Percentiles rank a stretch among this genome's conserved stretches.
Conservation (phyloP, 2,888 invertebrate species). For the Neuroscelio doddi region DNA sequence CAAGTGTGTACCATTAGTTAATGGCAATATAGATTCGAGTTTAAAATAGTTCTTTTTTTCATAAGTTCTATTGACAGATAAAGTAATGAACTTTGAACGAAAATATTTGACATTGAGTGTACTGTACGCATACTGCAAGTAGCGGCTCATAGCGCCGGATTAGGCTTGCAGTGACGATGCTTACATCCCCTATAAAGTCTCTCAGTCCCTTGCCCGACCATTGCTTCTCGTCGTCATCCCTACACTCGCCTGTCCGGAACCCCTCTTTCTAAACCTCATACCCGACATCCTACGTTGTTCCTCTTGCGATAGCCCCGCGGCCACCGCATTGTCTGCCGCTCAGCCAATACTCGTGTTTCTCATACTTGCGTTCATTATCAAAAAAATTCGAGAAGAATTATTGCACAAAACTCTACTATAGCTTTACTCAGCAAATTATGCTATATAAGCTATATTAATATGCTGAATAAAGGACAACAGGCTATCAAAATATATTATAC, state of each 20-base stretch:
- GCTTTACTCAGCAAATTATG: not conserved
- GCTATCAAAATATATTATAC: too few relatives aligned
- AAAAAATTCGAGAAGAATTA: conserved; percentile 61
- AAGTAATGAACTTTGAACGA: conserved; percentile 44
- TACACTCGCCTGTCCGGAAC: conserved; percentile 43
- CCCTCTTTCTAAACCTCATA: conserved; percentile 49
- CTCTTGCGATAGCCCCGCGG: conserved; percentile 70
- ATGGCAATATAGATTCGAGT: too few relatives aligned
- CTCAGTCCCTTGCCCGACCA: conserved; percentile 47
- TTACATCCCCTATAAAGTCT: conserved; percentile 69
- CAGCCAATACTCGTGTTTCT: conserved; percentile 68
- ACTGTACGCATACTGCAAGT: conserved; percentile 65
- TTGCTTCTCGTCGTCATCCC: conserved; percentile 39
- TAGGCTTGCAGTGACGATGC: conserved; percentile 71
- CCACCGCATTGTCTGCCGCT: conserved; percentile 69
- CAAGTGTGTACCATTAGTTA: too few relatives aligned
- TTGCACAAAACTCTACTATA: conserved; percentile 47
- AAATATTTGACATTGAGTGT: conserved; percentile 66
- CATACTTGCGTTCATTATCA: conserved; percentile 69
- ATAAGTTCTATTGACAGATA: conserved; percentile 37
- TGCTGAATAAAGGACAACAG: too few relatives aligned
- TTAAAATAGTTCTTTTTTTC: conserved; percentile 11
- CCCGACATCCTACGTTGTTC: conserved; percentile 59
- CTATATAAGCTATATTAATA: not conserved
- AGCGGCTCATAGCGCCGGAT: conserved; percentile 69